Conservation (phyloP, 1,140 invertebrate genomes). For the Euwallacea similis region DNA sequence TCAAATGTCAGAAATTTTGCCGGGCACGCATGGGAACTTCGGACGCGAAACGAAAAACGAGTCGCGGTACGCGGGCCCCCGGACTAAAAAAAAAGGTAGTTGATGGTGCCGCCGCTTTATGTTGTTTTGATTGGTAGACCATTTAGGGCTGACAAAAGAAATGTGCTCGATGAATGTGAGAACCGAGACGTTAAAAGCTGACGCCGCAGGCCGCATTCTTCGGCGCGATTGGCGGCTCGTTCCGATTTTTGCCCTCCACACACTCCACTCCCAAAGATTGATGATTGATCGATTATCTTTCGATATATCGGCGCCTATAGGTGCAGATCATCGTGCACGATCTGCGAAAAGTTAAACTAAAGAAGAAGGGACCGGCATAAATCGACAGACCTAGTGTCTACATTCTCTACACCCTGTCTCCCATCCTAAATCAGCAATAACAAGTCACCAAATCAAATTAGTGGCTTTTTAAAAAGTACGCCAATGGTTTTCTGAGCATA, state of each 20-base stretch:
- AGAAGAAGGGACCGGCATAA: too few species aligned
- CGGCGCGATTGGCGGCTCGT: slow-evolving; percentile 10
- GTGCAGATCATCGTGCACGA: too few species aligned
- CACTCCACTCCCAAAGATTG: slow-evolving; percentile 1
- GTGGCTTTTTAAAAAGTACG: too few species aligned
- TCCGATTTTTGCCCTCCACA: background rate
- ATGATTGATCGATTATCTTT: background rate
- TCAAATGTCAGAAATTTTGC: too few species aligned
- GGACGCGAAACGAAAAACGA: background rate
- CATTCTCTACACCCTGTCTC: too few species aligned
- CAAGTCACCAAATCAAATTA: too few species aligned
- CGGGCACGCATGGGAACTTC: background rate
- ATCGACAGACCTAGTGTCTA: too few species aligned
- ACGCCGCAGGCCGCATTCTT: slow-evolving; percentile 23
- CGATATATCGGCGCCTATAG: too few species aligned
- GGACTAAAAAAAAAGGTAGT: background rate
- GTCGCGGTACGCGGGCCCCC: background rate
- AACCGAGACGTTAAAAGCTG: slow-evolving; percentile 32
- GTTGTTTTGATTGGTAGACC: slow-evolving; percentile 31
- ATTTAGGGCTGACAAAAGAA: slow-evolving; percentile 33
- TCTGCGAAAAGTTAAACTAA: too few species aligned
- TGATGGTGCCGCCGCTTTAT: slow-evolving; percentile 19
- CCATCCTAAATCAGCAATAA: too few species aligned
- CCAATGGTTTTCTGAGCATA: too few species aligned
- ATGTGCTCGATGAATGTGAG: slow-evolving; percentile 28